phyloP scores from a whole-genome alignment of 2,888 invertebrate species.

The Agriopis marginaria region DNA sequence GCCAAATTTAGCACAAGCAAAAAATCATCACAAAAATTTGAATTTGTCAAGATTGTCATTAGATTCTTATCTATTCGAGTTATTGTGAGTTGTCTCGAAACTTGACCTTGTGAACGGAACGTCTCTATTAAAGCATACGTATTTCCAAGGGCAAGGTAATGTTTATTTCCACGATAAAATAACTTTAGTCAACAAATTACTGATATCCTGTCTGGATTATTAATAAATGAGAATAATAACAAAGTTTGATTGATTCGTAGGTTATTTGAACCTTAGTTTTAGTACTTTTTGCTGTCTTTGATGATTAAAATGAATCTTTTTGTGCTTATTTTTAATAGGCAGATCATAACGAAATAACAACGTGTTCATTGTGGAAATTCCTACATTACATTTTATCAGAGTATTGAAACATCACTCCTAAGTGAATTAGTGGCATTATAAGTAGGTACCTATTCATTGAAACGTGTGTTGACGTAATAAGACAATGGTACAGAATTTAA shows the following conservation, averaged over 20 bases:
- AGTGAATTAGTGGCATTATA: too few species aligned
- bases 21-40: conserved; percentile 8
- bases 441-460: too few species aligned
- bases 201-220: not conserved
- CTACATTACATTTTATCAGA: too few species aligned
- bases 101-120: conserved; percentile 58
- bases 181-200: not conserved
- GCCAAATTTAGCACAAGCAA: conserved; percentile 6
- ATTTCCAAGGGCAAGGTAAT: conserved; percentile 18
- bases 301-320: too few species aligned
- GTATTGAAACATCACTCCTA: too few species aligned
- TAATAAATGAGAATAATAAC: too few species aligned
- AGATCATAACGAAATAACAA: too few species aligned
- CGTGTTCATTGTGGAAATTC: too few species aligned
- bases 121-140: conserved; percentile 55
- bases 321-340: too few species aligned
- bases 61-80: conserved; percentile 17
- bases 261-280: not conserved
- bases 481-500: too few species aligned
- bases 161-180: conserved; percentile 24
- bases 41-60: conserved; percentile 28
- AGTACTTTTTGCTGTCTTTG: not conserved
- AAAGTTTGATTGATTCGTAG: not conserved
- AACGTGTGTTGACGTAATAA: too few species aligned
- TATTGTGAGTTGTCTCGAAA: conserved; percentile 36